Percentiles rank a stretch among this genome's conserved stretches.
These are phyloP conservation scores for Asarcornis scutulata DNA, from an alignment of 2,113 vertebrate genomes.

Conservation along the genomic window DNA sequence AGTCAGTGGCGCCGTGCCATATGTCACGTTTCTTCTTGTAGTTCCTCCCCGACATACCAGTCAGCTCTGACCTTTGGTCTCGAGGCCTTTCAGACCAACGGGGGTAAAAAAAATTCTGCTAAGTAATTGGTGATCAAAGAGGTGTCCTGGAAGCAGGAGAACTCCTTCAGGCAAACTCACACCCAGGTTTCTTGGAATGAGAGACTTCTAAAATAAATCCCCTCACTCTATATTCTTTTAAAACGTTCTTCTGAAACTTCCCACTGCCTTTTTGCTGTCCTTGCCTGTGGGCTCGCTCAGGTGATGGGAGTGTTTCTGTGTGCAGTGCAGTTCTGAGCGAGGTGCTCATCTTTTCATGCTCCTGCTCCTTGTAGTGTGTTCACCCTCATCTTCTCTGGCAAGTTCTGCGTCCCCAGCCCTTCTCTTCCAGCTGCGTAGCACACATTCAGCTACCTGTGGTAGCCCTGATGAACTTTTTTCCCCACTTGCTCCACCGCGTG, in stretches of 20 bases:
- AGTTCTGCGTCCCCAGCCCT: background rate
- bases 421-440: background rate
- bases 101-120: conserved; percentile 5
- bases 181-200: background rate
- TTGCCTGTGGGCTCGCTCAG: background rate
- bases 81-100: background rate
- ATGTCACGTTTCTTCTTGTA: conserved; percentile 31
- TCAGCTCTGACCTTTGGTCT: background rate
- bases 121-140: background rate
- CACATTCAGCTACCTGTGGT: background rate
- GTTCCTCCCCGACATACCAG: background rate
- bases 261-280: background rate
- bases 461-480: background rate
- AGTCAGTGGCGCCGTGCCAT: background rate
- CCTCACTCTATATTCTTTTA: background rate
- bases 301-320: background rate
- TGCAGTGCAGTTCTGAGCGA: background rate
- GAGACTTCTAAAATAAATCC: background rate
- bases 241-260: background rate
- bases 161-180: background rate
- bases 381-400: background rate
- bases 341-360: background rate
- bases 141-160: background rate
- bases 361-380: background rate
- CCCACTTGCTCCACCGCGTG: background rate